These are phyloP conservation scores for Gasterosteus aculeatus DNA, from an alignment of 2,113 vertebrate species.

Conservation along the genomic window DNA sequence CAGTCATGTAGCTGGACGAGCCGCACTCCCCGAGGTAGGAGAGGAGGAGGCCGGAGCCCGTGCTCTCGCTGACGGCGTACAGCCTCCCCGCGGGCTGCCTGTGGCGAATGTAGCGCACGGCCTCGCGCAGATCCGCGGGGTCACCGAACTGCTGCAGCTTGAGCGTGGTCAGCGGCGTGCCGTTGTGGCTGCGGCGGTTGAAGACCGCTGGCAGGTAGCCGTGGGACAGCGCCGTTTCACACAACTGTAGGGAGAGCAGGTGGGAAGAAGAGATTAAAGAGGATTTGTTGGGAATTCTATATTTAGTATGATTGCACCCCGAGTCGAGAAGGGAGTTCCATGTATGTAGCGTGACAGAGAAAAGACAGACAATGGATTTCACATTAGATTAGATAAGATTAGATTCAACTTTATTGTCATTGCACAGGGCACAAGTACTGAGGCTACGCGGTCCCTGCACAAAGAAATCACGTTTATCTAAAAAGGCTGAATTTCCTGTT, in stretches of 20 bases:
- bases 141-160: slow-evolving; percentile 88
- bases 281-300: not conserved
- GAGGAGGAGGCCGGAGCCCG: slow-evolving; percentile 84
- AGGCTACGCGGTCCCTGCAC: not conserved
- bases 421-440: too few relatives aligned
- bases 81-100: slow-evolving; percentile 81
- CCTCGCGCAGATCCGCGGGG: slow-evolving; percentile 83
- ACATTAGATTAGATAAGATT: too few relatives aligned
- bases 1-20: slow-evolving; percentile 85
- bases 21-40: slow-evolving; percentile 88
- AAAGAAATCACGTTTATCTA: not conserved
- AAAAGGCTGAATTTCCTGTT: not conserved
- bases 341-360: not conserved
- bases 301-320: not conserved
- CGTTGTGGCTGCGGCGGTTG: slow-evolving; percentile 88
- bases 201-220: slow-evolving; percentile 87
- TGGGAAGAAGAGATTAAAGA: not conserved
- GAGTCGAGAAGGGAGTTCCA: not conserved
- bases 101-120: slow-evolving; percentile 84
- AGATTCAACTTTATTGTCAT: too few relatives aligned
- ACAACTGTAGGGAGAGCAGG: slow-evolving; percentile 73
- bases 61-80: slow-evolving; percentile 85
- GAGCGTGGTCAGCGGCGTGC: slow-evolving; percentile 84
- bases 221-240: slow-evolving; percentile 79
- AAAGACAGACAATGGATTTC: not conserved